A percentile compares a stretch with the other conserved stretches of the same genome.
These are phyloP conservation scores for Gibbula magus DNA, from an alignment of 2,888 invertebrate species.

Conservation along the genomic window DNA sequence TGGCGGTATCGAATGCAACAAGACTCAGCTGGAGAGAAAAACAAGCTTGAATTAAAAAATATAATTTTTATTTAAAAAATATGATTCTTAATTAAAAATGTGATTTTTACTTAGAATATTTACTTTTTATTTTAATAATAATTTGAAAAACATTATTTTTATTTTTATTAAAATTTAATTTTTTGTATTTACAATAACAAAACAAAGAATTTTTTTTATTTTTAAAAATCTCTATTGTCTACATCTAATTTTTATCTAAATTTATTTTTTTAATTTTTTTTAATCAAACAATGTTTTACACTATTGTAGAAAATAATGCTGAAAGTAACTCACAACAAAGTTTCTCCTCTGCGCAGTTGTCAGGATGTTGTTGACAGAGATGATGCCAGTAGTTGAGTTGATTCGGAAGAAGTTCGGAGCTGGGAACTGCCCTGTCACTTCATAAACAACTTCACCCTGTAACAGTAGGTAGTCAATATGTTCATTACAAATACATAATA, in stretches of 20 bases:
- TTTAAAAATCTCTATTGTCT: too few relatives aligned
- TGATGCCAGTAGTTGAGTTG: constrained; percentile 19
- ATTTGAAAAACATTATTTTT: too few relatives aligned
- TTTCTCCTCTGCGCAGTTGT: neutral
- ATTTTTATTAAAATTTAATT: too few relatives aligned
- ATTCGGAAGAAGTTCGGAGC: constrained; percentile 27
- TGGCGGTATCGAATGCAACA: constrained; percentile 59
- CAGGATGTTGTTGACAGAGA: neutral
- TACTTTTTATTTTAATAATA: too few relatives aligned
- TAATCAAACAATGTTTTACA: too few relatives aligned
- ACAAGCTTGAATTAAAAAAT: neutral
- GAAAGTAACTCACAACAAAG: neutral
- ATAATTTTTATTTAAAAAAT: neutral
- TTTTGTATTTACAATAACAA: too few relatives aligned
- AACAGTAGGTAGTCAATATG: neutral
- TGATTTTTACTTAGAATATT: too few relatives aligned
- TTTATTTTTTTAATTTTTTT: too few relatives aligned
- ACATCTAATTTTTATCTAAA: too few relatives aligned
- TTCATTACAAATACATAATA: neutral
- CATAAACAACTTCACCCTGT: constrained; percentile 22
- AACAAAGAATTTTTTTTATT: neutral
- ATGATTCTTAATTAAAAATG: neutral
- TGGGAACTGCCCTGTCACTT: constrained; percentile 32
- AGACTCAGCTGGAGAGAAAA: constrained; percentile 55
- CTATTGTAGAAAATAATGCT: too few relatives aligned